Base-by-base conservation (phyloP, 2,113 vertebrate genomes). In the Odontophorus gujanensis region DNA sequence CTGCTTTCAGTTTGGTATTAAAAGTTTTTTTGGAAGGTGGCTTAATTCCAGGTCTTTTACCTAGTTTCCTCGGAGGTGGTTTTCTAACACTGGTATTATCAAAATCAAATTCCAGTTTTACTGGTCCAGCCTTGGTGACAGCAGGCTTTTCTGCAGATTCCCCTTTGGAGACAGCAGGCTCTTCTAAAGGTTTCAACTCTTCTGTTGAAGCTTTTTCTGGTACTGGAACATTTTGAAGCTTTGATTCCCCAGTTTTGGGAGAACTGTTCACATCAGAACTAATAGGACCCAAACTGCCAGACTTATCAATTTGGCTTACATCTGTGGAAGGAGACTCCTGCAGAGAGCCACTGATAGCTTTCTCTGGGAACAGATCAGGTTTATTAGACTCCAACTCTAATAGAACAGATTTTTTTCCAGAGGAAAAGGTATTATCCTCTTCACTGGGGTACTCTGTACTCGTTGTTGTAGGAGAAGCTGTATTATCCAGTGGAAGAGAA, bases 31-130 rank as follows among this genome's bases (percentile, higher is more conserved):
- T 97, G 6, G 76, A 89, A 47, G 96, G 96, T 30, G 97, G 59
- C 58, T 97, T 98, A 59, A 96, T 67, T 76, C 95, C 94, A 38
- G 95, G 90, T 84, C 95, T 98, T 95, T 97, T 97, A 38, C 98
- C 98, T 32, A 98, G 95, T 61, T 92, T 98, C 95, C 96, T 98
- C 6, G 96, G 97, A 43, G 97, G 98, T 8, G 95, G 97, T 26
- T 98, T 98, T 87, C 36, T 68, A 87, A 94, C 91, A 63, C 97
- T 72, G n/a, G 97, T 69, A 6, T 66, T 87, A 3, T 98, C 98
- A 9, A 99, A 98, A 87, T 98, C 98, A 90, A 98, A 98, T 91
- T 99, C 99, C 6, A 99, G 96, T 88, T 97, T 97, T 55, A 98
- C 16, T 5, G 97, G 96, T 62, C 85, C 95, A 7, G 85, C 55